phyloP scores from a whole-genome alignment of 1,140 invertebrate genomes.

The Sinonovacula constricta region DNA sequence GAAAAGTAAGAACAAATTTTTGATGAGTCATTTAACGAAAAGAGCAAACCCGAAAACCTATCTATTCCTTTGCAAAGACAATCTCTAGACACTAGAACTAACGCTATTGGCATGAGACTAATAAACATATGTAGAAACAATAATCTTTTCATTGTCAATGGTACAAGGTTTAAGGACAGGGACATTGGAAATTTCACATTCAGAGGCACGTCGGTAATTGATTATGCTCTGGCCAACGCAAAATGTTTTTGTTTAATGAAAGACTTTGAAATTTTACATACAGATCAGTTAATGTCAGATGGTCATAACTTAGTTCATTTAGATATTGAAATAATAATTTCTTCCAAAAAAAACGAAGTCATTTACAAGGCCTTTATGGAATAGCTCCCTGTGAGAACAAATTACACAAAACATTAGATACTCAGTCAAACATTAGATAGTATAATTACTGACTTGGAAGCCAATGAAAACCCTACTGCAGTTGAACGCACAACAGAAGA shows the following conservation, averaged over 20 bases:
- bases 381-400: neutral
- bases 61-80: neutral
- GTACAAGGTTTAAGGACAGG: too few species aligned
- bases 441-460: neutral
- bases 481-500: neutral
- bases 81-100: neutral
- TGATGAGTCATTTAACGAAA: too few species aligned
- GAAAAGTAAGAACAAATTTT: too few species aligned
- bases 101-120: neutral
- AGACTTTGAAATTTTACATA: neutral
- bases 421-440: neutral
- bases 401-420: neutral
- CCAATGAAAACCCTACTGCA: neutral
- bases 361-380: neutral
- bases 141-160: neutral
- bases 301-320: neutral
- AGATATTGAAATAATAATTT: neutral
- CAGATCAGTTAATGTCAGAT: neutral
- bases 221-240: neutral
- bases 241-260: neutral
- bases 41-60: too few species aligned
- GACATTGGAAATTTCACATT: neutral
- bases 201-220: neutral
- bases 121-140: neutral
- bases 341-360: neutral